Base-by-base conservation (phyloP, 2,113 vertebrate genomes). In the Natator depressus region DNA sequence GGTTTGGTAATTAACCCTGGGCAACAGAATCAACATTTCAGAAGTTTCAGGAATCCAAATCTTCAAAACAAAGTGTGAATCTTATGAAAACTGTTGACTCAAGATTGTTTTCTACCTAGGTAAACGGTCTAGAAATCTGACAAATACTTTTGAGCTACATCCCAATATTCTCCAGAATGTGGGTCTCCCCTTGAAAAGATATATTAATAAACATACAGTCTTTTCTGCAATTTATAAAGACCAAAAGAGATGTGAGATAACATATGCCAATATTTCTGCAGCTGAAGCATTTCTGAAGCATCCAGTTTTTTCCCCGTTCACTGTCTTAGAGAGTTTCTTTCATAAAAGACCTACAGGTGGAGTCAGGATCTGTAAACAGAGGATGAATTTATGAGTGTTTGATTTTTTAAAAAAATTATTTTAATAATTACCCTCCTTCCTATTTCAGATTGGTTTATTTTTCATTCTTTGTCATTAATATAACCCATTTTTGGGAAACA, bases 21-120 rank as follows among this genome's bases (percentile, higher is more conserved):
- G 31, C 29, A 65, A 65, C 59, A 14, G 29, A 65, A 91, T 97
- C 65, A 93, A 50, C 95, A 96, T 97, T 97, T 93, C 91, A 96
- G 54, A 79, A 93, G 47, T 94, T 97, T 94, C 84, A 91, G 86
- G 91, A 96, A 94, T 96, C 89, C 88, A 91, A 1, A 97, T 96
- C 92, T 97, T 96, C 89, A 94, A 94, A 96, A 93, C 95, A 76
- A 97, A 79, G 96, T 96, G 96, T 42, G 27, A n/a, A 93, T 29
- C 87, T 94, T 94, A 85, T 95, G 86, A 65, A 92, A 96, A 90
- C 76, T 79, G 69, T 57, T 55, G 24, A 91, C 53, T 85, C 85
- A 69, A 93, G 69, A 84, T 94, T 93, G 24, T 79, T 97, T 95
- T 93, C 93, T 93, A 85, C 96, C 95, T 97, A 96, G 93, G 91